Evolutionary conservation across 1,140 invertebrate species (phyloP), one percentile per base, ranked within the genome.

Genomic region (Chironomus striatipennis): DNA sequence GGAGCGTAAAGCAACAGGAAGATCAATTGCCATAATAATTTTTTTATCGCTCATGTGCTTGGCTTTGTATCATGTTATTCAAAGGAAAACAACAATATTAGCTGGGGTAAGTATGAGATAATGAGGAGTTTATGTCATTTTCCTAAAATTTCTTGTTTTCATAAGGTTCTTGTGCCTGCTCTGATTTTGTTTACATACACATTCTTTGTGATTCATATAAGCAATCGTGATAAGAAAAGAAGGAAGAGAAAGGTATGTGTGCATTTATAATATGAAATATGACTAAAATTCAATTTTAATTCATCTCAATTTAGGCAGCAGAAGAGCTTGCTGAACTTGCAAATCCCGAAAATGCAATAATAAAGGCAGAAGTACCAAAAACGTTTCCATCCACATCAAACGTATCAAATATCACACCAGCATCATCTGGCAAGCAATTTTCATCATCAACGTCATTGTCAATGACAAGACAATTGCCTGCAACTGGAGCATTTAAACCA

Each of bases 11-110:
- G 5, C 5, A 9, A 70, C 65, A 10, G 65, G 65, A 17, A 18
- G 65, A 70, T 70, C 65, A 21, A 70, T 70, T 70, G 65, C 65
- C 7, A 70, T 70, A 70, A 70, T 70, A 70, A 70, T 70, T 70
- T 70, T 70, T 21, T 21, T 70, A 17, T 70, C 65, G 9, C 20
- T 70, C n/a, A 70, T 70, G 65, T 18, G 17, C 9, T 70, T 70
- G 65, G 65, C 65, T 20, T 12, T 70, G 7, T 70, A 70, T 70
- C 65, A 70, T 70, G 65, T 70, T 70, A 70, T 70, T 20, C 17
- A 18, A 70, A 18, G 65, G 18, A 70, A 70, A 70, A 70, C 65
- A 8, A 70, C 65, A 70, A 70, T 70, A 18, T 21, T 70, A 12
- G 65, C 65, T 12, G 65, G 65, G 9, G 65, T 57, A 8, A 57